These are phyloP conservation scores for Gastrophysa polygoni DNA, from an alignment of 2,888 invertebrate species.

Conservation along the genomic window DNA sequence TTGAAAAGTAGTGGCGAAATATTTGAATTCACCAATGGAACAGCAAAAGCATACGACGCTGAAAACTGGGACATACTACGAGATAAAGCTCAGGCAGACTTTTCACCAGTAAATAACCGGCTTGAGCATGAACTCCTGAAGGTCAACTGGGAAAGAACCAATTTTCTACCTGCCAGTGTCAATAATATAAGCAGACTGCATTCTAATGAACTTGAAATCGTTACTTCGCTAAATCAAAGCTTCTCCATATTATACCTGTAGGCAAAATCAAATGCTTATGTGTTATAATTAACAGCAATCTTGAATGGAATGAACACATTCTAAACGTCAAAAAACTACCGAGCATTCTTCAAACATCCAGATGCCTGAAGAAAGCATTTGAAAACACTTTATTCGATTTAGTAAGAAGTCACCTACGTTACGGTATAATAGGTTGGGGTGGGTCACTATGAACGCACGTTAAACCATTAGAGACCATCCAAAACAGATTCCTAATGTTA, in stretches of 20 bases:
- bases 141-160: not conserved
- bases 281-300: not conserved
- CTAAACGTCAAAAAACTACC: no score
- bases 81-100: slow-evolving; percentile 6
- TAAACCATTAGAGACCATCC: no score
- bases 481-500: not conserved
- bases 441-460: no score
- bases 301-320: no score
- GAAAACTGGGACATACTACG: slow-evolving; percentile 8
- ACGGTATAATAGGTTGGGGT: no score
- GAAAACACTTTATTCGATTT: no score
- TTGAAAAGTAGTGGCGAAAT: not conserved
- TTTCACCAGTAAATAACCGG: not conserved
- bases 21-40: slow-evolving; percentile 1
- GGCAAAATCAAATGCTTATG: not conserved
- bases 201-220: not conserved
- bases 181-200: no score
- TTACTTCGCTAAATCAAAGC: not conserved
- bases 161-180: not conserved
- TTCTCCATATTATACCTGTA: slow-evolving; percentile 3
- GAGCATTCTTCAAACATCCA: no score
- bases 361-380: no score
- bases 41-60: slow-evolving; percentile 3
- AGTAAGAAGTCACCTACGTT: no score
- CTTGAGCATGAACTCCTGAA: not conserved